phyloP scores from a whole-genome alignment of 2,113 vertebrate species.

The Petroica traversi region DNA sequence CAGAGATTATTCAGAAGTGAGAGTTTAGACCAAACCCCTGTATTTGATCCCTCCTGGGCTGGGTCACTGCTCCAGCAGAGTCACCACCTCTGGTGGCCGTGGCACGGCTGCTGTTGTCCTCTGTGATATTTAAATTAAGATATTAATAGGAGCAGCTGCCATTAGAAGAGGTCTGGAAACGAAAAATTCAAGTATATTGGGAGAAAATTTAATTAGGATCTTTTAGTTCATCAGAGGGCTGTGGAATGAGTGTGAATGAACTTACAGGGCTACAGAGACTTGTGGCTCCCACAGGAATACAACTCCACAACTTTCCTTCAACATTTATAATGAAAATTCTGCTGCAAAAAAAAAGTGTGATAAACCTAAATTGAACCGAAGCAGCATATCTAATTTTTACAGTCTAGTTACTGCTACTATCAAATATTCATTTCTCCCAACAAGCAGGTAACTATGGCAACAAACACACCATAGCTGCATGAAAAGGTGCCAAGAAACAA shows the following conservation, averaged over 20 bases:
- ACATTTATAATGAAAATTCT: not conserved
- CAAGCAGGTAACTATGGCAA: conserved; percentile 55
- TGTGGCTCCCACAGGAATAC: not conserved
- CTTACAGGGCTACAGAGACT: not conserved
- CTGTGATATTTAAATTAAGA: not conserved
- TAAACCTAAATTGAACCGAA: conserved; percentile 19
- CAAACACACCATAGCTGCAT: not conserved
- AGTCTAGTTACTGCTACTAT: conserved; percentile 18
- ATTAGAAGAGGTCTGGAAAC: not conserved
- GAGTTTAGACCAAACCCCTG: not conserved
- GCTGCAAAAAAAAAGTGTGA: not conserved
- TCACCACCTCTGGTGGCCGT: not conserved
- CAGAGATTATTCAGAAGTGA: not conserved
- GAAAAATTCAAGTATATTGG: not conserved
- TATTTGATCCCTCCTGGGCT: not conserved
- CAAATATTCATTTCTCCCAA: conserved; percentile 36
- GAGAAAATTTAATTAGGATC: not conserved
- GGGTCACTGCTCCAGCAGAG: not conserved
- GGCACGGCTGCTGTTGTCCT: not conserved
- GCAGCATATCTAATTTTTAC: conserved; percentile 39
- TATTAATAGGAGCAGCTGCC: not conserved
- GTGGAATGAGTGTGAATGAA: not conserved
- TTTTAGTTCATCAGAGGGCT: not conserved
- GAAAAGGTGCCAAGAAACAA: not conserved
- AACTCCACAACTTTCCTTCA: not conserved